phyloP scores from a whole-genome alignment of 2,797 vertebrate species.

The Kryptolebias ocellatus region DNA sequence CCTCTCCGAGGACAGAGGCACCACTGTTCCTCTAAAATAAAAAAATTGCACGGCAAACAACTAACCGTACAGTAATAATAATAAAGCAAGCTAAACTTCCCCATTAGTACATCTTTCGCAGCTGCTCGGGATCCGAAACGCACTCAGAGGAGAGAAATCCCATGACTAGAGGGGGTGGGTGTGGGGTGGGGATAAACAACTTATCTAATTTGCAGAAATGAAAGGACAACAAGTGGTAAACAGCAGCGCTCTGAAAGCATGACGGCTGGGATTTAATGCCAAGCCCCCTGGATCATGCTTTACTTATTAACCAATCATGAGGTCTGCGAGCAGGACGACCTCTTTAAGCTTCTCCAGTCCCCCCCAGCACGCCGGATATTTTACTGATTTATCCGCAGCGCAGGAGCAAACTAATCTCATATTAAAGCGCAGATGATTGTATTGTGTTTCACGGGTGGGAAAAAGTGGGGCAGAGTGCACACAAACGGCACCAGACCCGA shows the following conservation, averaged over 20 bases:
- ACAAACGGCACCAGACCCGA: background rate
- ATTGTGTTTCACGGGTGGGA: background rate
- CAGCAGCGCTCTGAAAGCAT: conserved; percentile 59
- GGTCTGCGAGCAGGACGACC: conserved; percentile 62
- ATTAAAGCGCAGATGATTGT: background rate
- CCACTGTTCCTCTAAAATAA: conserved; percentile 24
- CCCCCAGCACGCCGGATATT: conserved; percentile 8
- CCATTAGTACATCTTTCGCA: conserved; percentile 4
- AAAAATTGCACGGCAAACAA: conserved; percentile 9
- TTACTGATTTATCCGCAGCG: conserved; percentile 7
- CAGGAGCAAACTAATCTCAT: background rate
- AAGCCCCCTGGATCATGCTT: conserved; percentile 78
- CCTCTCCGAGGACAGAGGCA: conserved; percentile 27
- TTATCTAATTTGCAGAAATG: conserved; percentile 72
- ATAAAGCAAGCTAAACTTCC: conserved; percentile 24
- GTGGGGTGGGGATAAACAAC: conserved; percentile 20
- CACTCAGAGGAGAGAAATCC: conserved; percentile 51
- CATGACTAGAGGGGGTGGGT: conserved; percentile 49
- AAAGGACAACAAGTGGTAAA: conserved; percentile 69
- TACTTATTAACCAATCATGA: conserved; percentile 82
- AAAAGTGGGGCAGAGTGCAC: background rate
- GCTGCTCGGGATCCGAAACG: conserved; percentile 40
- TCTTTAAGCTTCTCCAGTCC: conserved; percentile 32
- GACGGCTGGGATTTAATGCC: conserved; percentile 66
- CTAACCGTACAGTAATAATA: conserved; percentile 27